Evolutionary conservation across 2,113 vertebrate species (phyloP), one percentile per base, ranked within the genome.

Genomic region (Ranitomeya variabilis): DNA sequence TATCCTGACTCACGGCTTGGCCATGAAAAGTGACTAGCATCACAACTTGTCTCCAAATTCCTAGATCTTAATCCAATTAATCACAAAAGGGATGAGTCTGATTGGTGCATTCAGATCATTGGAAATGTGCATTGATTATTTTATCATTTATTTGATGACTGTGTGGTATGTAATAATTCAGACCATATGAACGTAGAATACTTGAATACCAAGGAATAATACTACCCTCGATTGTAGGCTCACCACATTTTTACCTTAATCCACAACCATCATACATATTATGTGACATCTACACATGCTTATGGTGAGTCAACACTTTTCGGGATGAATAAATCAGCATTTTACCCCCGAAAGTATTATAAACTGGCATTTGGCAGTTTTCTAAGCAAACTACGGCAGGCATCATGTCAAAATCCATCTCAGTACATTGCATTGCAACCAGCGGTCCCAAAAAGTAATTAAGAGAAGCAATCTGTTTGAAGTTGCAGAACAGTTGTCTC

Each of bases 391-490:
- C 12, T 23, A 55, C 71, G 64, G 82, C 82, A 69, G 45, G 19
- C 45, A 11, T 26, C n/a, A 71, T 26, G 82, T 71, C 82, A 71
- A 84, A 55, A 45, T 52, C 45, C 82, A 51, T 71, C 82, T 84
- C 45, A 73, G 73, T 78, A 52, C 73, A 23, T 31, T 45, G 55
- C 73, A 23, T 31, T 45, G 55, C 85, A 86, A 78, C 85, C 82
- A 51, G 57, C 82, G 31, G 77, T 80, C 54, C 51, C 77, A 54
- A 67, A 79, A 80, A 66, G 71, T 77, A 79, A 67, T 84, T 66
- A 67, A 77, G 60, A 52, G 31, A 64, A 79, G 51, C 81, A 83
- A 60, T 83, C 52, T 64, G 69, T 64, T 83, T 64, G 18, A 37
- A 79, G 60, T 23, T n/a, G 69, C 14, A 21, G 57, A 83, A 79